Base-by-base conservation (phyloP, 2,113 vertebrate genomes). In the Dendrocopos noguchii region DNA sequence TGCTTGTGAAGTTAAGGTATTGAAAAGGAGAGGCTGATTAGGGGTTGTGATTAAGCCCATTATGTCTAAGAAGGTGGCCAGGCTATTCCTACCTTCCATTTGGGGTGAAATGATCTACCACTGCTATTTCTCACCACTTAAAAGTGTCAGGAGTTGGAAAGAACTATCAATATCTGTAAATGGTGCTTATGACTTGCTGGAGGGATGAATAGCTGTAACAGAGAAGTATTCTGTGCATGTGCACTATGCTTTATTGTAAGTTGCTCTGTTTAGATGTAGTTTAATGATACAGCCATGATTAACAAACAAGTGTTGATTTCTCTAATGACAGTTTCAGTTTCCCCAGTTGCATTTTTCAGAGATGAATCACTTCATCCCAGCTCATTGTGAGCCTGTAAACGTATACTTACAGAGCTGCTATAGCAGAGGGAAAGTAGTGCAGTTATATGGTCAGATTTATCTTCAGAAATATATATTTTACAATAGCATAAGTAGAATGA, bases 361-460 rank as follows among this genome's bases (percentile, higher is more conserved):
- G 29, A 65, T 89, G 55, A 96, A 88, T 93, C 74, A 65, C 39
- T 60, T 91, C 42, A 59, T 90, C n/a, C 27, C 52, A 80, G 72
- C 7, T 47, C 61, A 81, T 29, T 82, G 55, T 47, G 55, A 91
- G 73, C 9, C 14, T 89, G n/a, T 42, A 83, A 76, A 76, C 25
- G 52, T 42, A 57, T 65, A 80, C 18, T 91, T 87, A 65, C 1
- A n/a, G 47, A 68, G 64, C 70, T 88, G 68, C 72, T 80, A 52
- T 52, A 79, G 92, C 57, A 82, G 84, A 88, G 15, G 52, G 25
- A 96, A 95, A 67, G 24, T 25, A 47, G 9, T 66, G 44, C 73
- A 77, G 70, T 86, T 77, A 33, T 75, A 94, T 86, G 67, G 55
- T 73, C 84, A 76, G 53, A 53, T 96, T 89, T 90, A 66, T 92